Evolutionary conservation across 2,113 vertebrate genomes (phyloP).

Genomic region (Pardalotus punctatus): DNA sequence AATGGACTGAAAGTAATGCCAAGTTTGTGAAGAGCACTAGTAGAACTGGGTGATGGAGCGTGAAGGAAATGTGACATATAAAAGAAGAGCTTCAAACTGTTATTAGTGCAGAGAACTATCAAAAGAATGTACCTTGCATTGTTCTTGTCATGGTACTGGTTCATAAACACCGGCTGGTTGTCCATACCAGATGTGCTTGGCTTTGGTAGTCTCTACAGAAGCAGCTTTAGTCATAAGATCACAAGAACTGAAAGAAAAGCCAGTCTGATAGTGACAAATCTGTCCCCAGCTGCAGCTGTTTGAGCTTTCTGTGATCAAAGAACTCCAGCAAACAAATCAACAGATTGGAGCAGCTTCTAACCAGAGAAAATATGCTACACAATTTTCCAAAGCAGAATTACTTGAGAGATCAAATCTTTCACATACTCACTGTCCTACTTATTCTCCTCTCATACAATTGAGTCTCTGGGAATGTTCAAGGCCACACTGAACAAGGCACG

Average conservation of each 20-base stretch:
- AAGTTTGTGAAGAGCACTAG: background rate
- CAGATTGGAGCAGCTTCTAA: background rate
- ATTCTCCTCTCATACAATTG: background rate
- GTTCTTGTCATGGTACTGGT: background rate
- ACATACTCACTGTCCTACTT: background rate
- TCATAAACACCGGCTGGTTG: background rate
- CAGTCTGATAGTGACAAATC: background rate
- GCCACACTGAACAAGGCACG: background rate
- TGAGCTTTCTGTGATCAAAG: background rate
- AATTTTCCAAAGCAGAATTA: background rate
- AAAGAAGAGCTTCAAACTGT: background rate
- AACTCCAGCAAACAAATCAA: background rate
- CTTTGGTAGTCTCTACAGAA: background rate
- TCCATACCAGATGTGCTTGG: background rate
- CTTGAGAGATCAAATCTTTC: background rate
- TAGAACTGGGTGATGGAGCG: background rate
- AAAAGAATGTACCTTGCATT: background rate
- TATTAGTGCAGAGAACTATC: background rate
- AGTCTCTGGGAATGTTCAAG: background rate
- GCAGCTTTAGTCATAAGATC: background rate
- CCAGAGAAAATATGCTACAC: background rate
- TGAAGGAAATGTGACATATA: background rate
- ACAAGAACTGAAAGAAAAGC: background rate
- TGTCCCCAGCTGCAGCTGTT: background rate
- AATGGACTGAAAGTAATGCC: background rate